phyloP scores from a whole-genome alignment of 2,888 invertebrate genomes.

The Catocala fraxini region DNA sequence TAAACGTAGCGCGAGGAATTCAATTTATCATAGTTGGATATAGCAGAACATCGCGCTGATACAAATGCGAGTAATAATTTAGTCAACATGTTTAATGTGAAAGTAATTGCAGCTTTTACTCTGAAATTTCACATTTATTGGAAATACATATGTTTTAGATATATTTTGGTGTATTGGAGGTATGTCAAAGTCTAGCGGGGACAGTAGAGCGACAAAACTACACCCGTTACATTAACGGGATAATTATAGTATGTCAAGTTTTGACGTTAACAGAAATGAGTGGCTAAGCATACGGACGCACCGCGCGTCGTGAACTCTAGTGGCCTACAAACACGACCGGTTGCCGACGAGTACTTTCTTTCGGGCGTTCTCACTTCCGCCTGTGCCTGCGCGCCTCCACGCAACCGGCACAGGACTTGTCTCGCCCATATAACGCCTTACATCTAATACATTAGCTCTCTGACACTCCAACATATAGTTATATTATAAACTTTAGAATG shows the following conservation, averaged over 20 bases:
- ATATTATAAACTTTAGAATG: constrained; percentile 16
- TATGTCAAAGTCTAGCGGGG: background rate
- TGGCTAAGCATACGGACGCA: constrained; percentile 22
- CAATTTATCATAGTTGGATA: too few relatives aligned
- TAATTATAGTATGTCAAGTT: constrained; percentile 50
- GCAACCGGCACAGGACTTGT: constrained; percentile 76
- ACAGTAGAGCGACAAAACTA: background rate
- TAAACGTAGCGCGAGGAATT: too few relatives aligned
- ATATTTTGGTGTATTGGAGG: background rate
- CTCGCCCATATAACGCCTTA: constrained; percentile 57
- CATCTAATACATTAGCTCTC: constrained; percentile 24
- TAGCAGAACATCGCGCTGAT: too few relatives aligned
- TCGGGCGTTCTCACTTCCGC: constrained; percentile 85
- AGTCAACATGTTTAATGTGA: too few relatives aligned
- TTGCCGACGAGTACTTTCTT: constrained; percentile 81
- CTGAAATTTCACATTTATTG: too few relatives aligned
- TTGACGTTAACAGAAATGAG: constrained; percentile 48
- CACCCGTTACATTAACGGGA: constrained; percentile 42
- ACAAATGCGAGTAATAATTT: too few relatives aligned
- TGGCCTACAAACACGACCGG: constrained; percentile 84
- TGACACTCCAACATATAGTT: background rate
- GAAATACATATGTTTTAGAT: too few relatives aligned
- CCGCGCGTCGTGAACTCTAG: constrained; percentile 52
- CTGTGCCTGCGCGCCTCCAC: constrained; percentile 78
- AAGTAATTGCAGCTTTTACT: too few relatives aligned